These are phyloP conservation scores for Leguminivora glycinivorella DNA, from an alignment of 1,140 invertebrate species.

Conservation along the genomic window DNA sequence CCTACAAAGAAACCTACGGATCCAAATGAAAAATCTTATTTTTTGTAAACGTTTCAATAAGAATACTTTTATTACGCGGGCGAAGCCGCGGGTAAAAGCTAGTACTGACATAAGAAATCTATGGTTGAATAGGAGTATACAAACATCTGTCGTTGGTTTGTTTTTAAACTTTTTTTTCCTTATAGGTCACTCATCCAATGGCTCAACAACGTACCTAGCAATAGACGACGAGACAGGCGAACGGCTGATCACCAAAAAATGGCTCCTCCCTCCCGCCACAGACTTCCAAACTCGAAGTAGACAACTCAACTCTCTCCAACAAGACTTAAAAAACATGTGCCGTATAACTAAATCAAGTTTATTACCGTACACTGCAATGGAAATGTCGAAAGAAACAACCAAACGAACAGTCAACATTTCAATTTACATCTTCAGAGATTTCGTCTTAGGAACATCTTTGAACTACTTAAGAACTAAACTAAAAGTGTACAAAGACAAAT, in stretches of 20 bases:
- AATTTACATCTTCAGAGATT: conserved; percentile 83
- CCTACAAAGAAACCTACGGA: no score
- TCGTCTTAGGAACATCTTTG: conserved; percentile 71
- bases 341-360: conserved; percentile 84
- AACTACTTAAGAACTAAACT: conserved; percentile 52
- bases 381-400: conserved; percentile 77
- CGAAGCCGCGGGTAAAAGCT: no score
- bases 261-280: conserved; percentile 70
- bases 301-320: conserved; percentile 81
- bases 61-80: no score
- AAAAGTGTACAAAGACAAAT: conserved; percentile 61
- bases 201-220: conserved; percentile 59
- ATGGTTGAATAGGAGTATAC: no score
- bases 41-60: no score
- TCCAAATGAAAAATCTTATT: no score
- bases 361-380: conserved; percentile 85
- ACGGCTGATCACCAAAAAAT: conserved; percentile 67
- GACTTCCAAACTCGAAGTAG: conserved; percentile 58
- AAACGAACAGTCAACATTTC: conserved; percentile 70
- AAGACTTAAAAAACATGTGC: conserved; percentile 84
- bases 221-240: conserved; percentile 65
- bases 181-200: conserved; percentile 63
- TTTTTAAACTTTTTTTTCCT: background rate
- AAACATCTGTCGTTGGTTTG: no score
- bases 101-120: no score